Evolutionary conservation across 2,888 invertebrate genomes (phyloP).

Genomic region (Spisula subtruncata): DNA sequence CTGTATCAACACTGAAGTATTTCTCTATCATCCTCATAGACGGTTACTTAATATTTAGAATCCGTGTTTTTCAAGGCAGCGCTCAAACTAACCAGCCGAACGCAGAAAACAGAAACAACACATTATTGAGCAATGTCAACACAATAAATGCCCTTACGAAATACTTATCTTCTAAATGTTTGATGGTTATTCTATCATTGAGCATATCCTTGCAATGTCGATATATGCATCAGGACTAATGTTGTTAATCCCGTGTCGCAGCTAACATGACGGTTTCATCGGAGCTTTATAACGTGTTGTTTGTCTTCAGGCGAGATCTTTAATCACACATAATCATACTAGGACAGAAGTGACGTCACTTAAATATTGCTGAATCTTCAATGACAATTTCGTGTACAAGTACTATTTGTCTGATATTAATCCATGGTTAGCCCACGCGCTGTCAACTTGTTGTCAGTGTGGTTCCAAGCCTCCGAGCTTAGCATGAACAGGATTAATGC

Average conservation of each 20-base stretch:
- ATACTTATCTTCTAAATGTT: too few species aligned
- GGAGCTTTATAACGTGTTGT: background rate
- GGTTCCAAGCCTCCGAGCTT: background rate
- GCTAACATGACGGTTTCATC: background rate
- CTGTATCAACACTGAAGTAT: too few species aligned
- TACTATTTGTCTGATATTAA: background rate
- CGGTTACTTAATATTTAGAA: too few species aligned
- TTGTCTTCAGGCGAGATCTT: background rate
- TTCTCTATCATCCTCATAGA: too few species aligned
- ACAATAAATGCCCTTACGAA: too few species aligned
- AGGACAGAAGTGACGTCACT: background rate
- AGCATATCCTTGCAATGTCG: too few species aligned
- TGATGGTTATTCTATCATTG: too few species aligned
- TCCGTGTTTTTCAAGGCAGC: too few species aligned
- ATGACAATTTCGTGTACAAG: background rate
- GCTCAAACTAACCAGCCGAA: too few species aligned
- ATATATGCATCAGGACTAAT: background rate
- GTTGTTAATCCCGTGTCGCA: background rate
- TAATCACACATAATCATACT: background rate
- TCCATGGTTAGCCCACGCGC: background rate
- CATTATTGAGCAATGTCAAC: too few species aligned
- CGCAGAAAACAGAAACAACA: too few species aligned
- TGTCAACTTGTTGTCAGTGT: background rate
- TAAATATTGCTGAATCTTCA: background rate
- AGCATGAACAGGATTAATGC: background rate